These are phyloP conservation scores for Notechis scutatus DNA, from an alignment of 2,113 vertebrate genomes.

Conservation along the genomic window DNA sequence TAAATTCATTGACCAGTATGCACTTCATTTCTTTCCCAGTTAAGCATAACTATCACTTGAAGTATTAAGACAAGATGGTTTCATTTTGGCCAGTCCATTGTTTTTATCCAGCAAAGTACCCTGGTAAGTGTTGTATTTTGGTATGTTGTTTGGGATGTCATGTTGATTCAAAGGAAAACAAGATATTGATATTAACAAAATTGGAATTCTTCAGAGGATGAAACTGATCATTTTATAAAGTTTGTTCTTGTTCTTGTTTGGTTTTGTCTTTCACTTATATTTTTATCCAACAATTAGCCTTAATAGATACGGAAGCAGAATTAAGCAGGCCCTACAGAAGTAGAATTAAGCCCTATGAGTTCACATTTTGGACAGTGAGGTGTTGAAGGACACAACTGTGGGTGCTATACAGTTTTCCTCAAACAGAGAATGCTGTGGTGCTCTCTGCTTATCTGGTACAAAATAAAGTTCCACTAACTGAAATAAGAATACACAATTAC, in stretches of 20 bases:
- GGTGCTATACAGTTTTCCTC: neutral
- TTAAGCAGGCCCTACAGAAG: neutral
- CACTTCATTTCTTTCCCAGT: conserved; percentile 45
- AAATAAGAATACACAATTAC: neutral
- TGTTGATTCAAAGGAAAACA: conserved; percentile 30
- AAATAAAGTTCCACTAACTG: neutral
- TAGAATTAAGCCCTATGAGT: too few species aligned
- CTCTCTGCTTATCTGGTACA: neutral
- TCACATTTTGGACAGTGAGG: neutral
- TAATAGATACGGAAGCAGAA: neutral
- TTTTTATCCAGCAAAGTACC: conserved; percentile 13
- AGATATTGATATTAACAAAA: conserved; percentile 40
- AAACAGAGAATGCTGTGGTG: neutral
- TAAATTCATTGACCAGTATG: conserved; percentile 53
- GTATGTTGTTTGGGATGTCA: conserved; percentile 16
- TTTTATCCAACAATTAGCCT: neutral
- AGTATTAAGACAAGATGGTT: conserved; percentile 7
- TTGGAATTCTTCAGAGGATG: neutral
- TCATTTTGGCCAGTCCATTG: conserved; percentile 26
- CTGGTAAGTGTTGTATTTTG: conserved; percentile 33
- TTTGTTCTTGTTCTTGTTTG: neutral
- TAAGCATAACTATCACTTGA: conserved; percentile 46
- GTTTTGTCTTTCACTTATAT: too few species aligned
- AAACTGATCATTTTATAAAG: neutral
- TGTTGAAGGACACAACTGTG: neutral